phyloP scores from a whole-genome alignment of 2,888 invertebrate genomes.

The Gymnocheta viridis region DNA sequence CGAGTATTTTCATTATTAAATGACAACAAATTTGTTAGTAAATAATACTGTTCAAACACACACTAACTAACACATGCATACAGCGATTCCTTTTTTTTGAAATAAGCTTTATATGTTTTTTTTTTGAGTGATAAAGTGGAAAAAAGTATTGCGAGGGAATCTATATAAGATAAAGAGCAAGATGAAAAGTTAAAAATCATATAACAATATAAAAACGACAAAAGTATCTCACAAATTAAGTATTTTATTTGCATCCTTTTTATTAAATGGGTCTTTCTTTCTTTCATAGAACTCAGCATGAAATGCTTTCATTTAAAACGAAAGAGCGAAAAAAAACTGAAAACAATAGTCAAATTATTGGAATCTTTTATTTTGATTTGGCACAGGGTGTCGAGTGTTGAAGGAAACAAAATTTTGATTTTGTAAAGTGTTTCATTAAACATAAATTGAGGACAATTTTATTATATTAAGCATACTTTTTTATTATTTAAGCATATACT shows the following conservation, averaged over 20 bases:
- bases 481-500: no score
- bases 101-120: not conserved
- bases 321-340: not conserved
- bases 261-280: conserved; percentile 13
- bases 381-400: not conserved
- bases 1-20: conserved; percentile 49
- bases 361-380: not conserved
- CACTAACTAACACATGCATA: not conserved
- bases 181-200: conserved; percentile 16
- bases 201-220: conserved; percentile 26
- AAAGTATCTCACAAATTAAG: conserved; percentile 48
- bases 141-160: not conserved
- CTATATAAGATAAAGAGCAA: conserved; percentile 18
- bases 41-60: conserved; percentile 35
- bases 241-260: conserved; percentile 55
- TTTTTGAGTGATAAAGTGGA: not conserved
- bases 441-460: no score
- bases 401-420: not conserved
- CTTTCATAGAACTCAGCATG: conserved; percentile 38
- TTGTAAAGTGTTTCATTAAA: no score
- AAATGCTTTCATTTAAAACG: conserved; percentile 25
- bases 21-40: conserved; percentile 55
- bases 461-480: no score
- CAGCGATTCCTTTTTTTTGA: not conserved
- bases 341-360: conserved; percentile 50